A percentile compares a stretch with the other conserved stretches of the same genome.
Evolutionary conservation across 1,140 invertebrate genomes (phyloP).

Genomic region (Helicorthomorpha holstii): DNA sequence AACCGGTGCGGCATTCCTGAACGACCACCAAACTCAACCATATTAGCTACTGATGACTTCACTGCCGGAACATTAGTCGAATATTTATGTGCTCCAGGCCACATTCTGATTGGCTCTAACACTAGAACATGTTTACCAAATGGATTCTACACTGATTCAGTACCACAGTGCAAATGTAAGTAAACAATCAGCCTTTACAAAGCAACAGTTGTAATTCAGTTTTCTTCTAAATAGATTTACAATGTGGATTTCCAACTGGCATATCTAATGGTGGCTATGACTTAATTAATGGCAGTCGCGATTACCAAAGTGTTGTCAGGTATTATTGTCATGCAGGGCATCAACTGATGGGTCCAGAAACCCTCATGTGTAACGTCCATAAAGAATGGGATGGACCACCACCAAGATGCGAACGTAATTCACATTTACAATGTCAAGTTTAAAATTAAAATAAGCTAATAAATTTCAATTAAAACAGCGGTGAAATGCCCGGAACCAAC

Average conservation of each 20-base stretch:
- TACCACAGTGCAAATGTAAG: constrained; percentile 82
- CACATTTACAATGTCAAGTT: too few species aligned
- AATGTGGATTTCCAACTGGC: constrained; percentile 73
- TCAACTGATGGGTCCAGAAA: constrained; percentile 58
- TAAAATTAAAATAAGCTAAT: too few species aligned
- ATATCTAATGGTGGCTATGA: constrained; percentile 64
- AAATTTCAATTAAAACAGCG: too few species aligned
- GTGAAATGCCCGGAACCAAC: too few species aligned
- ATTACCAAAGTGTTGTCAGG: constrained; percentile 65
- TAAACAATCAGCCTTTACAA: constrained; percentile 7
- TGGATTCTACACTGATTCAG: constrained; percentile 85
- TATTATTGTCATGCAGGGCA: constrained; percentile 68
- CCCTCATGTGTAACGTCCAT: constrained; percentile 76
- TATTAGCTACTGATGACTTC: constrained; percentile 43
- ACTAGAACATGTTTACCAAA: constrained; percentile 68
- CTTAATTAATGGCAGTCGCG: constrained; percentile 62
- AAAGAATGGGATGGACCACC: constrained; percentile 86
- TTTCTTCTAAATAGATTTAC: constrained; percentile 49
- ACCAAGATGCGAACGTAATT: constrained; percentile 61
- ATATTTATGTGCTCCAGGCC: constrained; percentile 69
- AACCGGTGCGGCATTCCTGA: constrained; percentile 76
- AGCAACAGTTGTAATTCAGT: neutral
- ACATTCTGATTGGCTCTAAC: constrained; percentile 66
- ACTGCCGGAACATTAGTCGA: constrained; percentile 72
- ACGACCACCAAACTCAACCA: constrained; percentile 81